Conservation (phyloP, 2,888 invertebrate species). For the Acleris literana region DNA sequence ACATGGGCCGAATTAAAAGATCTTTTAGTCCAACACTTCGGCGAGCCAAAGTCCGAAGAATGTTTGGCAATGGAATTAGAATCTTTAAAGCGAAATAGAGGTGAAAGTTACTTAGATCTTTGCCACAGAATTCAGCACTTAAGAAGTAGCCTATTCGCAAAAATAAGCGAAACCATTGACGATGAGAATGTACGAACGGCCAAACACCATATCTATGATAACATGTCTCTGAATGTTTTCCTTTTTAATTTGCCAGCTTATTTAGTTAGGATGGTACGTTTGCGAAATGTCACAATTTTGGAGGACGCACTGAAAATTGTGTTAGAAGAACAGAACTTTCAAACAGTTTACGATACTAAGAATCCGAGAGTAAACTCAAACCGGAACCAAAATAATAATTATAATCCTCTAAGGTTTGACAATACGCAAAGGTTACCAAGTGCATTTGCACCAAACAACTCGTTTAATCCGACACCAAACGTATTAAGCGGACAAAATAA, state of each 20-base stretch:
- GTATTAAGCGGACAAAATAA: no score
- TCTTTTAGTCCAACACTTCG: constrained; percentile 32
- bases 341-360: constrained; percentile 14
- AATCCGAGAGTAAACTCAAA: not conserved
- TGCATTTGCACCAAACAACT: no score
- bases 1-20: constrained; percentile 34
- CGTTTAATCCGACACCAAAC: not conserved
- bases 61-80: constrained; percentile 37
- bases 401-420: no score
- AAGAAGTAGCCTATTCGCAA: constrained; percentile 35
- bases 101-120: constrained; percentile 39
- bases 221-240: constrained; percentile 37
- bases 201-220: constrained; percentile 31
- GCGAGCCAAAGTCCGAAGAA: constrained; percentile 37
- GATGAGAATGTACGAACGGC: not conserved
- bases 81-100: constrained; percentile 26
- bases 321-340: constrained; percentile 35
- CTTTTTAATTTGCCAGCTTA: constrained; percentile 37
- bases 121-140: constrained; percentile 37
- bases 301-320: constrained; percentile 37
- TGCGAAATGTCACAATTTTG: constrained; percentile 23
- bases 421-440: no score
- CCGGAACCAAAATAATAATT: no score
- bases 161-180: constrained; percentile 25
- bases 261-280: constrained; percentile 34